Conservation (phyloP, 2,888 invertebrate genomes). For the Marasmarcha lunaedactyla region DNA sequence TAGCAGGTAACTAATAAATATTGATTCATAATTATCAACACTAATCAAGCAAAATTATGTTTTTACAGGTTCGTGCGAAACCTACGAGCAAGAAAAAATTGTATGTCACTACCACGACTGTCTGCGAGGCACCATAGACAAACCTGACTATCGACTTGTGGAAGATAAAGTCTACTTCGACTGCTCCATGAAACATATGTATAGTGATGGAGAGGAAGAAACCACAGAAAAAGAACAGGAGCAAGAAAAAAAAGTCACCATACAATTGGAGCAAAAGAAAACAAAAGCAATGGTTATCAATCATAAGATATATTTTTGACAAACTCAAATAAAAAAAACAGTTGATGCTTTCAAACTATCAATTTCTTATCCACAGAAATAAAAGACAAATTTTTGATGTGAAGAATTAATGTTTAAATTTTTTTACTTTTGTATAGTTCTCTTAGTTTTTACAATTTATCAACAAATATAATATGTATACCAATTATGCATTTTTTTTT, state of each 20-base stretch:
- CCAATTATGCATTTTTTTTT: too few species aligned
- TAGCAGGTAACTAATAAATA: too few species aligned
- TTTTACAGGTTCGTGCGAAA: conserved; percentile 70
- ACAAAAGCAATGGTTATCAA: conserved; percentile 58
- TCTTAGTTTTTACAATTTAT: too few species aligned
- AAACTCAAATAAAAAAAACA: conserved; percentile 6
- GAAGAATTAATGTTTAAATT: too few species aligned
- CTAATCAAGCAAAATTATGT: too few species aligned
- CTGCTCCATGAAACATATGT: conserved; percentile 45
- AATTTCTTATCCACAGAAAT: conserved; percentile 2
- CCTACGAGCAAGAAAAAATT: conserved; percentile 71
- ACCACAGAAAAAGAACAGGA: conserved; percentile 12
- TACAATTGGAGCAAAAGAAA: conserved; percentile 30
- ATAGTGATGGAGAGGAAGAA: conserved; percentile 25
- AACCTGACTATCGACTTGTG: conserved; percentile 51
- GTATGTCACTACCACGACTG: conserved; percentile 72
- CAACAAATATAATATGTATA: too few species aligned
- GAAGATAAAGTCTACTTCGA: conserved; percentile 58
- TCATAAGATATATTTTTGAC: conserved; percentile 59
- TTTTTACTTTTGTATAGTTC: too few species aligned
- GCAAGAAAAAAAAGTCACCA: conserved; percentile 15
- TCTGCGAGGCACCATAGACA: conserved; percentile 51
- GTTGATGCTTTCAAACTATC: conserved; percentile 2
- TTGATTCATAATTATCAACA: too few species aligned
- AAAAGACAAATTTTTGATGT: conserved; percentile 5